A percentile compares a stretch with the other conserved stretches of the same genome.
Conservation (phyloP, 2,113 vertebrate species). For the Zosterops japonicus region DNA sequence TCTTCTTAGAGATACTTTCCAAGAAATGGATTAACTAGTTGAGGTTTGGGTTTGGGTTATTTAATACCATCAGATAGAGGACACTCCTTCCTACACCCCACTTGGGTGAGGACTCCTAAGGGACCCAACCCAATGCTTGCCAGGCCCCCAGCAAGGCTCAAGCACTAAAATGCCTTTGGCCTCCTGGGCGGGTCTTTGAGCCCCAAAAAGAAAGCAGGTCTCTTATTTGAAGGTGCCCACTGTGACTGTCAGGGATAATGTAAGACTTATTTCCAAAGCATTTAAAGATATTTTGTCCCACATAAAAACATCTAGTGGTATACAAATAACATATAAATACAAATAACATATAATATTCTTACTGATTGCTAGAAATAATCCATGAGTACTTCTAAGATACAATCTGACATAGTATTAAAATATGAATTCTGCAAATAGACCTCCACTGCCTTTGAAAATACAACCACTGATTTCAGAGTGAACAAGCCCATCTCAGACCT, state of each 20-base stretch:
- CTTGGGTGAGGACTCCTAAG: background rate
- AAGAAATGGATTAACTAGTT: background rate
- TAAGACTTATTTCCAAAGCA: background rate
- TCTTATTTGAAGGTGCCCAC: background rate
- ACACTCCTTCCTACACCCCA: background rate
- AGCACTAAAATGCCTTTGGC: background rate
- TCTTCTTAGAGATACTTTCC: background rate
- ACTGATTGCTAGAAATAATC: background rate
- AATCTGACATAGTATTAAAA: background rate
- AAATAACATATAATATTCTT: background rate
- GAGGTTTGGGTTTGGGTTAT: background rate
- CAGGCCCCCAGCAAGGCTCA: background rate
- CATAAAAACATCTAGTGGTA: background rate
- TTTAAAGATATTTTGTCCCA: background rate
- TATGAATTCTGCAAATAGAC: conserved; percentile 19
- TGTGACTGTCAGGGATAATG: accelerated
- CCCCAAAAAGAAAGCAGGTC: background rate
- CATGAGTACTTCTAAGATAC: background rate
- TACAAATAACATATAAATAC: background rate
- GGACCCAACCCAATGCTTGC: background rate
- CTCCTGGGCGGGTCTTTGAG: background rate
- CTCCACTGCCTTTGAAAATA: conserved; percentile 41
- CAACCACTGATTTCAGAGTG: conserved; percentile 1
- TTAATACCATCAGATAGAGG: background rate
- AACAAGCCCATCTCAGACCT: background rate